phyloP scores from a whole-genome alignment of 2,888 invertebrate species.

The Monopis laevigella region DNA sequence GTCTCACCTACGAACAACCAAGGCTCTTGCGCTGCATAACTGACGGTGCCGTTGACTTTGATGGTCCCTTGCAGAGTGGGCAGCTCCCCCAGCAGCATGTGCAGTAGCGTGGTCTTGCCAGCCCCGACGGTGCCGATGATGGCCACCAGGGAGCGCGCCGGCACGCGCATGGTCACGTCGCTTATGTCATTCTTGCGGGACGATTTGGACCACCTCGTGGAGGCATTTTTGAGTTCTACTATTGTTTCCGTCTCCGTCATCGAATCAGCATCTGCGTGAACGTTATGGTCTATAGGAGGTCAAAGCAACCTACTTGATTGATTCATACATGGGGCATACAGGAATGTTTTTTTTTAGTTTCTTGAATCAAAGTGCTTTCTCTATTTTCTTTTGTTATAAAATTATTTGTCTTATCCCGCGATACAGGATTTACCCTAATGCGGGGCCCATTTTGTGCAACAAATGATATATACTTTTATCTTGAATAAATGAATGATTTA shows the following conservation, averaged over 20 bases:
- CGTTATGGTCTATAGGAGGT: too few relatives aligned
- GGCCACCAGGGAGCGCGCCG: constrained; percentile 58
- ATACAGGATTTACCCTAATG: too few relatives aligned
- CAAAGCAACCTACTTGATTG: too few relatives aligned
- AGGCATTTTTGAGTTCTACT: constrained; percentile 48
- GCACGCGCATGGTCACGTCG: constrained; percentile 39
- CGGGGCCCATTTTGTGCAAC: too few relatives aligned
- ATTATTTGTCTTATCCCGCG: too few relatives aligned
- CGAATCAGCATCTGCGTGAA: constrained; percentile 26
- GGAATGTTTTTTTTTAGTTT: too few relatives aligned
- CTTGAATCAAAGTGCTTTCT: too few relatives aligned
- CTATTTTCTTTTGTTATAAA: too few relatives aligned
- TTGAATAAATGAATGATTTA: too few relatives aligned
- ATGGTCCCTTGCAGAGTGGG: constrained; percentile 71
- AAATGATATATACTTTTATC: too few relatives aligned
- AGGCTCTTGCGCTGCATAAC: constrained; percentile 84
- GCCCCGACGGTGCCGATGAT: constrained; percentile 71
- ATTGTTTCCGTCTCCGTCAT: constrained; percentile 29
- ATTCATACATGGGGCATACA: too few relatives aligned
- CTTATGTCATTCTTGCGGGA: constrained; percentile 47
- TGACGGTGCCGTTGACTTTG: constrained; percentile 69
- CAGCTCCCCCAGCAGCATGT: constrained; percentile 79
- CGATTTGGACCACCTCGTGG: constrained; percentile 58
- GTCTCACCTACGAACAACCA: constrained; percentile 73
- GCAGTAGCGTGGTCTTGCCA: constrained; percentile 69